Base-by-base conservation (phyloP, 2,113 vertebrate genomes). In the Pelobates fuscus region DNA sequence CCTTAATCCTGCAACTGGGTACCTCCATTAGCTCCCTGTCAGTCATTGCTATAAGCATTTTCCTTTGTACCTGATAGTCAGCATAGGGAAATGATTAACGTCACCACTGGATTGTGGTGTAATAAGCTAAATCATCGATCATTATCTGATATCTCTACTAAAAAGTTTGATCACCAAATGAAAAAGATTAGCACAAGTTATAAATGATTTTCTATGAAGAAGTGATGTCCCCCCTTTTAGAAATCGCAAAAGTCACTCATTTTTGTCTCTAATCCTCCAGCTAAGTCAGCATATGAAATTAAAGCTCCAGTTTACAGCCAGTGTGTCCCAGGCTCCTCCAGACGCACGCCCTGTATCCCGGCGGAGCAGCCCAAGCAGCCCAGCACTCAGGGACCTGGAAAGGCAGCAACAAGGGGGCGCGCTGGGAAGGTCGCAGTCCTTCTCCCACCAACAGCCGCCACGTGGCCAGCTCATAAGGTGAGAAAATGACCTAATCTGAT, bases 211-310 rank as follows among this genome's bases (percentile, higher is more conserved):
- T n/a, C n/a, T n/a, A n/a, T n/a, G n/a, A n/a, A n/a, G n/a, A n/a
- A n/a, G n/a, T n/a, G n/a, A n/a, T n/a, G n/a, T n/a, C n/a, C n/a
- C n/a, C n/a, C n/a, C n/a, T n/a, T n/a, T n/a, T n/a, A n/a, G n/a
- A n/a, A n/a, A n/a, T n/a, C 32, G 10, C 10, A 37, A 37, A 5
- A 10, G 32, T 37, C 32, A 10, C 32, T n/a, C 44, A 8, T 60
- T 60, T 43, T 11, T 11, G 12, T 0, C 1, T 24, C 0, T 29
- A 5, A n/a, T 8, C 32, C 0, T 37, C 25, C 76, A 97, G 96
- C 86, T 97, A 74, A 95, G 94, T 78, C 96, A 96, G 76, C 95
- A 98, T 83, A 98, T 97, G 96, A 95, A 95, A 80, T 80, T 97
- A 71, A 98, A 98, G 88, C 88, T 98, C 5, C 96, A 98, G 89